Percentiles rank a stretch among this genome's conserved stretches.
These are phyloP conservation scores for Eudyptes chrysolophus DNA, from an alignment of 2,113 vertebrate genomes.

Conservation along the genomic window DNA sequence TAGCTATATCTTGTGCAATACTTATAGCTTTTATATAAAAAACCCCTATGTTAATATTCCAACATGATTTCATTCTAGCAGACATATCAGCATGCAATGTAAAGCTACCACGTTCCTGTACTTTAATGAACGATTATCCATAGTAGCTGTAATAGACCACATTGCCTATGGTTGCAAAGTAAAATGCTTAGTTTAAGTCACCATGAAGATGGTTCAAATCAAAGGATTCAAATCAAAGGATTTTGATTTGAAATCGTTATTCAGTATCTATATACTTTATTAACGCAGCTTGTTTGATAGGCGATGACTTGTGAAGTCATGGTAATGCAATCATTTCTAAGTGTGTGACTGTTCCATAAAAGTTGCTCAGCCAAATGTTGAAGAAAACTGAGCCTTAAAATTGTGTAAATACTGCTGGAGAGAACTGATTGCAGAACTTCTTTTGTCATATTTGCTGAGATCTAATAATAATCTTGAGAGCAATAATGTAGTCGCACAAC, in stretches of 20 bases:
- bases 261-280: neutral
- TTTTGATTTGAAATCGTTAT: neutral
- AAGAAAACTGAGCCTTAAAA: neutral
- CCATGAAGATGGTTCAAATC: neutral
- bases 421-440: neutral
- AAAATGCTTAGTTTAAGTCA: neutral
- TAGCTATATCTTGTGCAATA: neutral
- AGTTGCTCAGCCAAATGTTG: neutral
- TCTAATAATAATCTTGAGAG: neutral
- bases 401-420: neutral
- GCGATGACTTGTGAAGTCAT: neutral
- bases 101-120: neutral
- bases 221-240: neutral
- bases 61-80: neutral
- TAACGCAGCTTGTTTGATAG: neutral
- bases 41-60: accelerated
- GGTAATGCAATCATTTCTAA: neutral
- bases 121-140: neutral
- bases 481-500: neutral
- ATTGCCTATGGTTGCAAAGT: neutral
- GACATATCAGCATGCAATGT: neutral
- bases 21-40: neutral
- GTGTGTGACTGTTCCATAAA: neutral
- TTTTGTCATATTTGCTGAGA: neutral
- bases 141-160: neutral